Percentiles rank a stretch among this genome's conserved stretches.
phyloP scores from a whole-genome alignment of 2,113 vertebrate species.

The Chloropsis hardwickii region DNA sequence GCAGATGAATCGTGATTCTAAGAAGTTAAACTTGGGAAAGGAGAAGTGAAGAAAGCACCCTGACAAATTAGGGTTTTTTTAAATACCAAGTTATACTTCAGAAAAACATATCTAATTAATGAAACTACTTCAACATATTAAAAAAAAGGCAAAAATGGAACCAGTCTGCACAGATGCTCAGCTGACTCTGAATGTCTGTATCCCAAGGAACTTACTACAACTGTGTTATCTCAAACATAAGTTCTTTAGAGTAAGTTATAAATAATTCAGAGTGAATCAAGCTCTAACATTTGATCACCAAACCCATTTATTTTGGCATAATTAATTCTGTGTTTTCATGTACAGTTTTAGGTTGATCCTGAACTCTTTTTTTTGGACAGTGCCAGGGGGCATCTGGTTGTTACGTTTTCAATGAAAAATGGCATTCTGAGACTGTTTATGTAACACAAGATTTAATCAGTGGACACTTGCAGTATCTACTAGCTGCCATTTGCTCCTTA shows the following conservation, averaged over 20 bases:
- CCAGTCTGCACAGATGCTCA: background rate
- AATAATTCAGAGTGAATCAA: slow-evolving; percentile 5
- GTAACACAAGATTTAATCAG: slow-evolving; percentile 9
- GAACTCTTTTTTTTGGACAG: background rate
- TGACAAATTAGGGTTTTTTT: background rate
- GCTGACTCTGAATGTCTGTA: background rate
- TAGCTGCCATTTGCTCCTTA: background rate
- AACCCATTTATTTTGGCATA: background rate
- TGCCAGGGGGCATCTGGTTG: background rate
- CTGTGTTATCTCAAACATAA: background rate
- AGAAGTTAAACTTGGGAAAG: background rate
- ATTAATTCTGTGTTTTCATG: background rate
- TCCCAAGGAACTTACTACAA: background rate
- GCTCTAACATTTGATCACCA: background rate
- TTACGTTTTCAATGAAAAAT: background rate
- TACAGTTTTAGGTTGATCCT: background rate
- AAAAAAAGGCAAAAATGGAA: background rate
- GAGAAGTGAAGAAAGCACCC: background rate
- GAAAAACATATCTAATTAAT: background rate
- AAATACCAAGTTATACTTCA: background rate
- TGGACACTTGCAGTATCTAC: background rate
- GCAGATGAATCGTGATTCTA: background rate
- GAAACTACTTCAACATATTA: background rate
- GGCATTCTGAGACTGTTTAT: background rate
- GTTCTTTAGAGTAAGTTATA: background rate